phyloP scores from a whole-genome alignment of 2,888 invertebrate genomes.

The Kryphioiulus occultus region DNA sequence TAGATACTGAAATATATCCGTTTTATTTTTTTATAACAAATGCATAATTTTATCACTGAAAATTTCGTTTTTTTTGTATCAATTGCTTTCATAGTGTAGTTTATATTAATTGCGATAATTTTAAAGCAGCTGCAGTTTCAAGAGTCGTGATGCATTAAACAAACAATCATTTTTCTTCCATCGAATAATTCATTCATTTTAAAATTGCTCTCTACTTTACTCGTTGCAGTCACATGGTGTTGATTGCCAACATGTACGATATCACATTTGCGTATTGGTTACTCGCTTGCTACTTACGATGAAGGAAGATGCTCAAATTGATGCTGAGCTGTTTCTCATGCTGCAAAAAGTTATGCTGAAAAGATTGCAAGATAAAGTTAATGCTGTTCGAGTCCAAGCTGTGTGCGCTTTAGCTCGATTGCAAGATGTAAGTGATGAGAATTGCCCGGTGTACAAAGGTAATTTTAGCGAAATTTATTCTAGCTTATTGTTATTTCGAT shows the following conservation, averaged over 20 bases:
- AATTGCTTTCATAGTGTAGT: too few species aligned
- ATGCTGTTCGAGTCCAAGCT: conserved; percentile 80
- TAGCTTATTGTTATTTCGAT: too few species aligned
- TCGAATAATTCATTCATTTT: conserved; percentile 57
- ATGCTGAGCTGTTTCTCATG: conserved; percentile 77
- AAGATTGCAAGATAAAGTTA: conserved; percentile 74
- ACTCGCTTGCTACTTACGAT: conserved; percentile 77
- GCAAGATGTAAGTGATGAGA: conserved; percentile 77
- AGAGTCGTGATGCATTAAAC: too few species aligned
- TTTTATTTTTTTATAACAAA: background rate
- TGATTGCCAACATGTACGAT: conserved; percentile 70
- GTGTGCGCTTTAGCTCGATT: conserved; percentile 78
- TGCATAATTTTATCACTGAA: too few species aligned
- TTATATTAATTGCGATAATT: too few species aligned
- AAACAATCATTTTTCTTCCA: too few species aligned
- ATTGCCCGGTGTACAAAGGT: conserved; percentile 77
- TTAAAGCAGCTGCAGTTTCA: too few species aligned
- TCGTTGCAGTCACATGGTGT: conserved; percentile 64
- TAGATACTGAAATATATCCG: background rate
- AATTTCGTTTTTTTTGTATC: too few species aligned
- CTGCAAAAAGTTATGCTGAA: conserved; percentile 75
- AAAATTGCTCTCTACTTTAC: conserved; percentile 57
- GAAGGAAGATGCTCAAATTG: conserved; percentile 77
- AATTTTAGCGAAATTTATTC: background rate
- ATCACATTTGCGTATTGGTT: conserved; percentile 79